Conservation (phyloP, 2,797 vertebrate genomes). For the Smutsia temminckii region DNA sequence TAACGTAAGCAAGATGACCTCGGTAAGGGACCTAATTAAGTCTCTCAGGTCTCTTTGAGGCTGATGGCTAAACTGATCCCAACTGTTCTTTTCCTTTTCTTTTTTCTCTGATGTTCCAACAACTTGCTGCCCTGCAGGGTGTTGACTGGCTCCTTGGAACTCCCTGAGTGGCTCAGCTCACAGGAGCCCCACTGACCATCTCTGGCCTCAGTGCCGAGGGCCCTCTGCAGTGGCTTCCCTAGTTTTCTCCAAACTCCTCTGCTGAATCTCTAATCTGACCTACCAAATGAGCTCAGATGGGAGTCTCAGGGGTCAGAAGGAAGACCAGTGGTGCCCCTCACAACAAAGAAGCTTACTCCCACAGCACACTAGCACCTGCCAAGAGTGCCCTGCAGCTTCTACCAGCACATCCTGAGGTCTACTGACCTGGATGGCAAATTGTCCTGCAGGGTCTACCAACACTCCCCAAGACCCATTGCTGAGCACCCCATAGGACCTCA, state of each 20-base stretch:
- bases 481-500: not conserved
- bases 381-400: not conserved
- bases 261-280: not conserved
- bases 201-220: not conserved
- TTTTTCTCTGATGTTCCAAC: not conserved
- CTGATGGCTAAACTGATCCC: not conserved
- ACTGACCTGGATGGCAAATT: fast-evolving
- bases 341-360: not conserved
- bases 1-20: not conserved
- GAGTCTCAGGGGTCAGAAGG: not conserved
- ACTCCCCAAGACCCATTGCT: not conserved
- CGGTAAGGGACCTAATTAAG: not conserved
- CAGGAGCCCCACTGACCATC: not conserved
- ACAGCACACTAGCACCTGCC: not conserved
- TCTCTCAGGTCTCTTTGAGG: not conserved
- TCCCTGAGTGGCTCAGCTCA: not conserved
- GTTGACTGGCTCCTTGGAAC: not conserved
- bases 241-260: not conserved
- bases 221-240: not conserved
- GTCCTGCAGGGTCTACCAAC: too few relatives aligned
- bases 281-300: not conserved
- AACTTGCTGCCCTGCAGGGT: not conserved
- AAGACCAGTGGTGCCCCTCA: not conserved
- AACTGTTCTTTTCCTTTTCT: not conserved
- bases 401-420: not conserved